Conservation (phyloP, 2,888 invertebrate species). For the Hyposoter dolosus region DNA sequence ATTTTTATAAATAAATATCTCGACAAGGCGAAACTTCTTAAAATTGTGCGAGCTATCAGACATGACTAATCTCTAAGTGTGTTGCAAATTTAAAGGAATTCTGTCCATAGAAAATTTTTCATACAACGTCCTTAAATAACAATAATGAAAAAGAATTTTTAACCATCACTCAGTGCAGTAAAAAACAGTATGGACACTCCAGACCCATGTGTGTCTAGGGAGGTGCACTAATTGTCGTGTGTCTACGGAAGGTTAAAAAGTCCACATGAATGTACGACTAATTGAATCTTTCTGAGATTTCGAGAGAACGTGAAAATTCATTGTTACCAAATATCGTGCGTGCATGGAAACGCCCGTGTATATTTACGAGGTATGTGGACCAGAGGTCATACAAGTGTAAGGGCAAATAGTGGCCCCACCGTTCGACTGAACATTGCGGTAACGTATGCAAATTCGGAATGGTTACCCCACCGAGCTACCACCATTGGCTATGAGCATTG, state of each 20-base stretch:
- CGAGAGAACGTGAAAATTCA: not conserved
- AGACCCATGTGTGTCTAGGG: no score
- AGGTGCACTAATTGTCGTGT: no score
- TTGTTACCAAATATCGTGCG: not conserved
- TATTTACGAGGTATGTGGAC: constrained; percentile 7
- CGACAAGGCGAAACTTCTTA: no score
- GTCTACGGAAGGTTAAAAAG: not conserved
- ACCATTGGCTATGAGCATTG: constrained; percentile 56
- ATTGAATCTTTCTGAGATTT: not conserved
- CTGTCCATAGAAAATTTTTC: no score
- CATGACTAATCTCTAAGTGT: no score
- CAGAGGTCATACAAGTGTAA: constrained; percentile 38
- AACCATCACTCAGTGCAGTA: no score
- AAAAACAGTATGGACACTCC: no score
- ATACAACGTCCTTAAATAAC: not conserved
- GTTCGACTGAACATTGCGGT: constrained; percentile 72
- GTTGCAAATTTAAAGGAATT: no score
- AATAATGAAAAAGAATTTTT: no score
- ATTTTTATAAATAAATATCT: no score
- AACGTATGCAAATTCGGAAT: constrained; percentile 75
- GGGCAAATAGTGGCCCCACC: constrained; percentile 69
- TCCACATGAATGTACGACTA: not conserved
- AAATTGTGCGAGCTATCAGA: no score
- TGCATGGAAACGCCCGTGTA: constrained; percentile 6
- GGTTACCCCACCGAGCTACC: constrained; percentile 48